Percentiles rank a stretch among this genome's conserved stretches.
phyloP scores from a whole-genome alignment of 2,888 invertebrate genomes.

The Therioaphis trifolii region DNA sequence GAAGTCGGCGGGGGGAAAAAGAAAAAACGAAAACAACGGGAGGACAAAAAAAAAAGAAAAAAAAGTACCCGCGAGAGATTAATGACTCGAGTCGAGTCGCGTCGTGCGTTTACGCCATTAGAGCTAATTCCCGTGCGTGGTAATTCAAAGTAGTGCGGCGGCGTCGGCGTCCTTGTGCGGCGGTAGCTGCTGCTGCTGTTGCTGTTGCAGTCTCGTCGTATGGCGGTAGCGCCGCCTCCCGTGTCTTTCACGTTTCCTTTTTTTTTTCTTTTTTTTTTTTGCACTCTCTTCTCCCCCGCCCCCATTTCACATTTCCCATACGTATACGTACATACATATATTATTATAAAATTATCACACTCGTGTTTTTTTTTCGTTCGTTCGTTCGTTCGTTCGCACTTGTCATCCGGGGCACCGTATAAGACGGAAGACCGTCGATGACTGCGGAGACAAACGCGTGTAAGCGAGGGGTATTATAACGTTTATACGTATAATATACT shows the following conservation, averaged over 20 bases:
- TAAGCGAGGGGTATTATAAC: too few relatives aligned
- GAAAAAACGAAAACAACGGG: neutral
- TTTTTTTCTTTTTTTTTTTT: too few relatives aligned
- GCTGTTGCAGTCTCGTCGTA: too few relatives aligned
- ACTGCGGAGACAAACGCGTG: neutral
- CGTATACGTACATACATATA: too few relatives aligned
- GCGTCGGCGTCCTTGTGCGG: conserved; percentile 37
- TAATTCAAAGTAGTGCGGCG: conserved; percentile 44
- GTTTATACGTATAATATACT: too few relatives aligned
- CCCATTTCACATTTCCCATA: too few relatives aligned
- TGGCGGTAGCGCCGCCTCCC: neutral
- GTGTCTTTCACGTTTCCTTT: too few relatives aligned
- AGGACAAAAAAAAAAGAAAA: neutral
- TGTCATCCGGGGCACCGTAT: conserved; percentile 15
- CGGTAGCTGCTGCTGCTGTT: conserved; percentile 17
- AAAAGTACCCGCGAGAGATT: conserved; percentile 34
- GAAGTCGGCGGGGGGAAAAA: neutral
- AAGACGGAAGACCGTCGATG: conserved; percentile 21
- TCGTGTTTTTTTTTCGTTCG: too few relatives aligned
- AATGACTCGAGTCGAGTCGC: conserved; percentile 58
- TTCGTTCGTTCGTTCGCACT: too few relatives aligned
- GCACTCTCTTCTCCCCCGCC: too few relatives aligned
- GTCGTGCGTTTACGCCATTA: conserved; percentile 62
- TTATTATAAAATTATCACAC: too few relatives aligned
- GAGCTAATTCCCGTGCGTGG: conserved; percentile 56